phyloP scores from a whole-genome alignment of 2,888 invertebrate species.

The Ophion slaviceki region DNA sequence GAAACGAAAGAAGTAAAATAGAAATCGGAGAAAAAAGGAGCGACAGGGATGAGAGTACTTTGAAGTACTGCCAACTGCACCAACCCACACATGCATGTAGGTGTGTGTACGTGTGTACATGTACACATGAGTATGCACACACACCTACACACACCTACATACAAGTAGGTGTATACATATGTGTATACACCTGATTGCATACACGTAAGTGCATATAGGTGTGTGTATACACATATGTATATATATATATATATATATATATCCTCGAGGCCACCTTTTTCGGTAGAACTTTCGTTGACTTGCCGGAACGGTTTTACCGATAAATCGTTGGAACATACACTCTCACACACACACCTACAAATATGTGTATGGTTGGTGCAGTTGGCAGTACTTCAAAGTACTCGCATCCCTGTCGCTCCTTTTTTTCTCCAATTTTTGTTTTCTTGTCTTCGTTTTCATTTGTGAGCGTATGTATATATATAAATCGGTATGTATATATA shows the following conservation, averaged over 20 bases:
- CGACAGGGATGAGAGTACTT: constrained; percentile 70
- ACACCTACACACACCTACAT: too few relatives aligned
- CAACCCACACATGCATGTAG: neutral
- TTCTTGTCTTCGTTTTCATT: constrained; percentile 33
- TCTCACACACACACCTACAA: neutral
- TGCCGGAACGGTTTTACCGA: too few relatives aligned
- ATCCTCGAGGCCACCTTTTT: too few relatives aligned
- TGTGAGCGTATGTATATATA: neutral
- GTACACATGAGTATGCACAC: neutral
- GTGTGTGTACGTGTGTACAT: neutral
- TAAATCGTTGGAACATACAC: too few relatives aligned
- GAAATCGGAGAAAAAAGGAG: constrained; percentile 61
- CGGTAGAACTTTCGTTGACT: too few relatives aligned
- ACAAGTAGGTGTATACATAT: too few relatives aligned
- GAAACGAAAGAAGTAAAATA: constrained; percentile 52
- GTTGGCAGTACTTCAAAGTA: constrained; percentile 72
- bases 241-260: too few relatives aligned
- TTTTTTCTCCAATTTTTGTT: constrained; percentile 64
- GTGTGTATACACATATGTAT: too few relatives aligned
- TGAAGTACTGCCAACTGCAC: constrained; percentile 70
- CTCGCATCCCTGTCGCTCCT: constrained; percentile 66
- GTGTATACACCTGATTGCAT: too few relatives aligned
- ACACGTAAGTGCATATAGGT: too few relatives aligned
- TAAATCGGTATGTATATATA: too few relatives aligned
- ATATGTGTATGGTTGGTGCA: constrained; percentile 16